Conservation (phyloP, 2,888 invertebrate genomes). For the Diadromus collaris region DNA sequence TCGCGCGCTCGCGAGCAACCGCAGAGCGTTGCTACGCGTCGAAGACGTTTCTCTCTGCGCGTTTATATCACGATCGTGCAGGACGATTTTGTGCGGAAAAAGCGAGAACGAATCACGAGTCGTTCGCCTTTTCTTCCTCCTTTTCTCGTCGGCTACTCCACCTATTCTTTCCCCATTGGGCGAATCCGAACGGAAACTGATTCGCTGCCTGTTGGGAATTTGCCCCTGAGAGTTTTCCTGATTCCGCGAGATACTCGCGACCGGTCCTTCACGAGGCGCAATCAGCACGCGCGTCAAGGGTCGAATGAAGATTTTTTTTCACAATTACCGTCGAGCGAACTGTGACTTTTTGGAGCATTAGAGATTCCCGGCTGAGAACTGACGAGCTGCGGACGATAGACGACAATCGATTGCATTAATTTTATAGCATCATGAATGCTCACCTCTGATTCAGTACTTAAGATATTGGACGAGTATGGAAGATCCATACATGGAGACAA, state of each 20-base stretch:
- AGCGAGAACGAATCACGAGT: slow-evolving; percentile 41
- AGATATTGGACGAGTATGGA: neutral
- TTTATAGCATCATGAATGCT: neutral
- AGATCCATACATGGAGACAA: neutral
- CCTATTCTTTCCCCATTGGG: slow-evolving; percentile 67
- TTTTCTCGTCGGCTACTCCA: slow-evolving; percentile 25
- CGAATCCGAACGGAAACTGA: slow-evolving; percentile 76
- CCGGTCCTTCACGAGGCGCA: slow-evolving; percentile 52
- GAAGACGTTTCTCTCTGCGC: slow-evolving; percentile 65
- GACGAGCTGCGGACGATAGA: neutral
- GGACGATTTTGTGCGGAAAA: slow-evolving; percentile 43
- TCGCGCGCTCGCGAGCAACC: slow-evolving; percentile 36
- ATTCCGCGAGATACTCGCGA: slow-evolving; percentile 64
- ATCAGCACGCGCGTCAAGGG: slow-evolving; percentile 58
- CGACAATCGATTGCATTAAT: neutral
- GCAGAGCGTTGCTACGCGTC: slow-evolving; percentile 34
- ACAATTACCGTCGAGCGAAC: slow-evolving; percentile 47
- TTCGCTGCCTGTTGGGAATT: slow-evolving; percentile 75
- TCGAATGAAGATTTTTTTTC: slow-evolving; percentile 58
- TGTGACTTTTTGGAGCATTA: slow-evolving; percentile 28
- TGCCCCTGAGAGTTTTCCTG: slow-evolving; percentile 63
- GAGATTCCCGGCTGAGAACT: neutral
- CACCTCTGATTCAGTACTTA: neutral
- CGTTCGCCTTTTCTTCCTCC: slow-evolving; percentile 33
- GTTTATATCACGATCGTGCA: slow-evolving; percentile 64